A percentile compares a stretch with the other conserved stretches of the same genome.
Conservation (phyloP, 2,888 invertebrate genomes). For the Timandra comae region DNA sequence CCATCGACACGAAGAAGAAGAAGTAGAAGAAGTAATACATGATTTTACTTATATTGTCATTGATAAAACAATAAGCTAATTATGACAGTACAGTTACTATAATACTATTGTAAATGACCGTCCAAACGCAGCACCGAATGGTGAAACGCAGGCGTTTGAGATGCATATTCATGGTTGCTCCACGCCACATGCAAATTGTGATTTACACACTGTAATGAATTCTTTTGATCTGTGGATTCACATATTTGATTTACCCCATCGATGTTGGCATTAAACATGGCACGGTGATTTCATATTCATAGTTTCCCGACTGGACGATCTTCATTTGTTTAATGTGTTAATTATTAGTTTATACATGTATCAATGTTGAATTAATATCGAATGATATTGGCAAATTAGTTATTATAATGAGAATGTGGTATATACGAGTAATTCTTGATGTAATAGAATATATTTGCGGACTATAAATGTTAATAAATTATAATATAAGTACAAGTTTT, state of each 20-base stretch:
- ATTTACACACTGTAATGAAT: constrained; percentile 77
- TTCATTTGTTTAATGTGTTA: constrained; percentile 44
- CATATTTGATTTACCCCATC: constrained; percentile 76
- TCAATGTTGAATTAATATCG: constrained; percentile 8
- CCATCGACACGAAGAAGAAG: too few relatives aligned
- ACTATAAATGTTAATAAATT: too few relatives aligned
- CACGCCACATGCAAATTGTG: constrained; percentile 74
- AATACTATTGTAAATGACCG: too few relatives aligned
- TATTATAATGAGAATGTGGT: too few relatives aligned
- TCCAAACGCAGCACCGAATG: constrained; percentile 58
- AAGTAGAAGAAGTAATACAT: too few relatives aligned
- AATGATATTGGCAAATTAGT: too few relatives aligned
- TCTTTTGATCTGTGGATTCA: constrained; percentile 77
- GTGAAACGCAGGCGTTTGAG: constrained; percentile 58
- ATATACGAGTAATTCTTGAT: too few relatives aligned
- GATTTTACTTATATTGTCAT: too few relatives aligned
- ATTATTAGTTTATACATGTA: constrained; percentile 25
- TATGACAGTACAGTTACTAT: too few relatives aligned
- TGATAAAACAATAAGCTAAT: too few relatives aligned
- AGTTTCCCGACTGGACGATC: constrained; percentile 49
- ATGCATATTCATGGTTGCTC: constrained; percentile 73
- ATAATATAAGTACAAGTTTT: too few relatives aligned
- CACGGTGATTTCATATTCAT: constrained; percentile 70
- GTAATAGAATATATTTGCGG: too few relatives aligned
- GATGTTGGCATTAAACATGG: constrained; percentile 65